Conservation (phyloP, 1,140 invertebrate species). For the Drosophila arizonae region DNA sequence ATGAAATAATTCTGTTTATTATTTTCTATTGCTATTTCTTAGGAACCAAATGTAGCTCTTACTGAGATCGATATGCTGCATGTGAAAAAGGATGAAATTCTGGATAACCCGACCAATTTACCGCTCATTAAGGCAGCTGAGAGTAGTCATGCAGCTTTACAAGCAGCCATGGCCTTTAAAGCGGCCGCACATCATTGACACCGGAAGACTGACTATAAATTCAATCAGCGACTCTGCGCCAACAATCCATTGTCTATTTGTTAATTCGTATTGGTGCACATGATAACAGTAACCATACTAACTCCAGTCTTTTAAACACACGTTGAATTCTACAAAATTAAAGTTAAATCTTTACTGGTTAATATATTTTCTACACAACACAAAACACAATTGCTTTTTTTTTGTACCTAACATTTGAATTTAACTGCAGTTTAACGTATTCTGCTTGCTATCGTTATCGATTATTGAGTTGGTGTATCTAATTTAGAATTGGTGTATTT, state of each 20-base stretch:
- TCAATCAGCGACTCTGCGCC: conserved; percentile 2
- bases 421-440: background rate
- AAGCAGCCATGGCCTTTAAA: conserved; percentile 3
- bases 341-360: conserved; percentile 36
- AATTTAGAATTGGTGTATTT: too few relatives aligned
- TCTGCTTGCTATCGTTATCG: background rate
- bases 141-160: conserved; percentile 14
- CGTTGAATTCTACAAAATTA: conserved; percentile 24
- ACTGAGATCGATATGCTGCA: conserved; percentile 81
- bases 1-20: background rate
- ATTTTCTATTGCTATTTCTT: conserved; percentile 3
- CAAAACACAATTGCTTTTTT: background rate
- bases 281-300: background rate
- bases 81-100: conserved; percentile 67
- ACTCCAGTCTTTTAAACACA: conserved; percentile 22
- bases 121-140: conserved; percentile 39
- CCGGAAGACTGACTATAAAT: conserved; percentile 36
- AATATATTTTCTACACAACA: conserved; percentile 27
- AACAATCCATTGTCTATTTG: conserved; percentile 23
- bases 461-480: too few relatives aligned
- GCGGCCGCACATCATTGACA: conserved; percentile 10
- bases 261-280: conserved; percentile 31
- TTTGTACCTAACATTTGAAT: background rate
- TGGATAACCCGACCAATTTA: conserved; percentile 51
- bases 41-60: conserved; percentile 76